Evolutionary conservation across 2,113 vertebrate genomes (phyloP), one percentile per base, ranked within the genome.

Genomic region (Symphodus melops): DNA sequence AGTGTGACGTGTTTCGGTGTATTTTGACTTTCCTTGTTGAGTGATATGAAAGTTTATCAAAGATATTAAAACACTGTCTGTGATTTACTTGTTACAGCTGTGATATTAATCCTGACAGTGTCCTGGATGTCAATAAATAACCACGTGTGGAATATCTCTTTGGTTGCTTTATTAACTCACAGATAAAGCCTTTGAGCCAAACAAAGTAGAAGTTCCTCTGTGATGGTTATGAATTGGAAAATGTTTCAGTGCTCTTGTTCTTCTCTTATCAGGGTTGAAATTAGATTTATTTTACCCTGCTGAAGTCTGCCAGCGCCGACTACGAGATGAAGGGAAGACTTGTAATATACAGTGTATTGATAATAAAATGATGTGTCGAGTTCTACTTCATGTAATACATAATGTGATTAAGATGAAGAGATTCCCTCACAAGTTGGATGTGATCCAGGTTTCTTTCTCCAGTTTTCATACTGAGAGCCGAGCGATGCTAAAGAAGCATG

Each of bases 251-350:
- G 33, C 33, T 33, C 66, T 49, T 57, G 14, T 39, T 68, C 9
- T 48, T 19, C 33, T 36, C 61, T 57, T 49, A 52, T 60, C 56
- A 21, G 51, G 36, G 20, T 51, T 56, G 20, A 33, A 52, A 64
- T 42, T 21, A 42, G 21, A 71, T 78, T 36, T 65, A 71, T 65
- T 36, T 58, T 21, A 44, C 16, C 44, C 21, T 69, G 46, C n/a
- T 20, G 21, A 42, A 6, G 36, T 52, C 64, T 42, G 17, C 9
- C 17, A 33, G 56, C 9, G 1, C 28, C 48, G 70, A 61, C 74
- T 67, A 46, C 42, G 36, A 55, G 19, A 65, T 77, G 52, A 39
- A 77, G 25, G 28, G 3, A 57, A 51, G 39, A 37, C 55, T 7
- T 37, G 39, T 48, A 37, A n/a, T n/a, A 51, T 51, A 51, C 19